Evolutionary conservation across 1,140 invertebrate genomes (phyloP).

Genomic region (Pseudomyrmex gracilis): DNA sequence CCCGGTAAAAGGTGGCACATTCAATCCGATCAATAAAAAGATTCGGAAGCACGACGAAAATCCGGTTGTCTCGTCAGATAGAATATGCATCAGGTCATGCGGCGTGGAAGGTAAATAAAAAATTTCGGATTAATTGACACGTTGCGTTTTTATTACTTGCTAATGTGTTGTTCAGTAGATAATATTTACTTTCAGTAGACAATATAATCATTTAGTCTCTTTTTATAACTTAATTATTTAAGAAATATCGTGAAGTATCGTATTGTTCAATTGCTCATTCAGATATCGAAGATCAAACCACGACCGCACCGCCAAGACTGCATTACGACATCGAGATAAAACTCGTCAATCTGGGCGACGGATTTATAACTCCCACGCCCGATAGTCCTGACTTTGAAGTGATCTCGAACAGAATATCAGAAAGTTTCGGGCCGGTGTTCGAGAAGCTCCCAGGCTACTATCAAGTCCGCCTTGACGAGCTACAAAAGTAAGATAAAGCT

Average conservation of each 20-base stretch:
- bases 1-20: slow-evolving; percentile 93
- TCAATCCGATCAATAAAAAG: slow-evolving; percentile 93
- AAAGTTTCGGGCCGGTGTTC: slow-evolving; percentile 88
- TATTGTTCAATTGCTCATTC: background rate
- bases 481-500: slow-evolving; percentile 88
- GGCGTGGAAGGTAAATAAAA: slow-evolving; percentile 87
- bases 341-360: slow-evolving; percentile 91
- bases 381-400: slow-evolving; percentile 90
- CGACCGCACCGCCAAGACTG: slow-evolving; percentile 87
- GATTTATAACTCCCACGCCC: slow-evolving; percentile 89
- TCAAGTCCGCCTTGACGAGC: slow-evolving; percentile 88
- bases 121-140: background rate
- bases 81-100: slow-evolving; percentile 94
- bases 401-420: slow-evolving; percentile 89
- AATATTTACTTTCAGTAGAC: background rate
- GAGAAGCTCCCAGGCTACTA: slow-evolving; percentile 90
- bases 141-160: slow-evolving; percentile 22
- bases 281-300: slow-evolving; percentile 86
- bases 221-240: too few species aligned
- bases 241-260: background rate
- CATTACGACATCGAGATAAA: slow-evolving; percentile 91
- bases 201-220: background rate
- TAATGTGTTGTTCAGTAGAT: background rate
- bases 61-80: slow-evolving; percentile 91
- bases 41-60: slow-evolving; percentile 92